Evolutionary conservation across 2,113 vertebrate species (phyloP), one percentile per base, ranked within the genome.

Genomic region (Fulica atra): DNA sequence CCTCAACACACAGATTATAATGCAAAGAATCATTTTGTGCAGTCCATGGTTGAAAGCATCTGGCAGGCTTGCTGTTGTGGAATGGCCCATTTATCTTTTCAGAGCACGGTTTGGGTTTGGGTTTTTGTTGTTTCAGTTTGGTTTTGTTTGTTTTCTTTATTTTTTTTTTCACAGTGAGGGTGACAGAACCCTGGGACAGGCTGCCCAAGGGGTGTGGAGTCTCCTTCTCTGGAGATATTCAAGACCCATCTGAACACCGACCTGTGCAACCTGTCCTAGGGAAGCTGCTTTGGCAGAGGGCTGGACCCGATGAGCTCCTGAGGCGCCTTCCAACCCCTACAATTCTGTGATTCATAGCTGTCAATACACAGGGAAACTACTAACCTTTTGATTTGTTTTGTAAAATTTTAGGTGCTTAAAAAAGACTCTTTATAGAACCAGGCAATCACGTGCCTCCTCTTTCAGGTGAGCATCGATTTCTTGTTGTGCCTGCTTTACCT

Each of bases 51-150:
- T 71, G 53, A 50, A 92, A 83, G 74, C 3, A 3, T 20, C 38
- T 56, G 44, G 24, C 16, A 94, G 87, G 17, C 5, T 36, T 93
- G 31, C 12, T 59, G 3, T 28, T 66, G 35, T 60, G 64, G 68
- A 81, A 51, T 7, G 24, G 48, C 24, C 31, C n/a, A 17, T 53
- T 90, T 86, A 15, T 40, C n/a, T 65, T 48, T 59, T 15, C 31
- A 66, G 51, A 29, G 36, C 51, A 71, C 0, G 0, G 6, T 63
- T 40, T 23, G 17, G 25, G 29, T 7, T 68, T 60, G 9, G 2
- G 9, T 8, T 59, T 86, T 48, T 48, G 19, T 33, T 50, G 10
- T 4, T 70, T 54, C 25, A 26, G 28, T 56, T 24, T 42, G 16
- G 0, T 69, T 70, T 63, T 16, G 26, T 26, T 42, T 31, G 25